Evolutionary conservation across 92 coral and sea anemone genomes (phyloP).

Genomic region (Hydrozoanthus gracilis): DNA sequence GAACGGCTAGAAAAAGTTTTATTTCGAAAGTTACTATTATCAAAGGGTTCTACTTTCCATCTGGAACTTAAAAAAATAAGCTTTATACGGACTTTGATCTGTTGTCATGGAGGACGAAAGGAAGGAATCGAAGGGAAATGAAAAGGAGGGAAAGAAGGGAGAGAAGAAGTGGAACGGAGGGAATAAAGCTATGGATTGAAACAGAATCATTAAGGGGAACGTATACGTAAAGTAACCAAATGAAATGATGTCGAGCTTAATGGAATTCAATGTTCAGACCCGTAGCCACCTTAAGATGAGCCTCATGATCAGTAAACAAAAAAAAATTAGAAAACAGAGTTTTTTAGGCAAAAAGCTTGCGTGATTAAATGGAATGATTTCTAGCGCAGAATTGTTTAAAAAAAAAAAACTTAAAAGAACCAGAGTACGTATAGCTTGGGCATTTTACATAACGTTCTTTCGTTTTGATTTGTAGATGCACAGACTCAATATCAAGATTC

Average conservation of each 20-base stretch:
- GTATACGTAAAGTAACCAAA: not conserved
- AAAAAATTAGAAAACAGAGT: too few species aligned
- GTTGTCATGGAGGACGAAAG: not conserved
- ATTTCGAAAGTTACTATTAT: too few species aligned
- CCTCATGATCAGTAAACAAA: too few species aligned
- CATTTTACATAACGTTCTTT: not conserved
- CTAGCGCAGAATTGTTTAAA: not conserved
- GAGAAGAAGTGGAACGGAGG: not conserved
- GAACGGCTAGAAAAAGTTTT: too few species aligned
- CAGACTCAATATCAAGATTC: conserved; percentile 19
- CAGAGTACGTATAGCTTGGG: not conserved
- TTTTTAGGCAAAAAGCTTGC: too few species aligned
- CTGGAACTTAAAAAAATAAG: not conserved
- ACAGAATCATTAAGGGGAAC: not conserved
- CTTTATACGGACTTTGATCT: not conserved
- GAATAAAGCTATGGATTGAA: not conserved
- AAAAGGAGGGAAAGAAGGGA: not conserved
- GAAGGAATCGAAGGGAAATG: not conserved
- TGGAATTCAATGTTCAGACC: too few species aligned
- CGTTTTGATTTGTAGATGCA: conserved; percentile 8
- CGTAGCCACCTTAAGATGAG: too few species aligned
- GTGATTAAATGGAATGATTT: too few species aligned
- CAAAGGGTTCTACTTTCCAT: too few species aligned
- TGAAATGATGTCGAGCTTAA: not conserved
- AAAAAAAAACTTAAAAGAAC: not conserved